Percentiles rank a stretch among this genome's conserved stretches.
Conservation (phyloP, 2,888 invertebrate species). For the Euzetes globulus region DNA sequence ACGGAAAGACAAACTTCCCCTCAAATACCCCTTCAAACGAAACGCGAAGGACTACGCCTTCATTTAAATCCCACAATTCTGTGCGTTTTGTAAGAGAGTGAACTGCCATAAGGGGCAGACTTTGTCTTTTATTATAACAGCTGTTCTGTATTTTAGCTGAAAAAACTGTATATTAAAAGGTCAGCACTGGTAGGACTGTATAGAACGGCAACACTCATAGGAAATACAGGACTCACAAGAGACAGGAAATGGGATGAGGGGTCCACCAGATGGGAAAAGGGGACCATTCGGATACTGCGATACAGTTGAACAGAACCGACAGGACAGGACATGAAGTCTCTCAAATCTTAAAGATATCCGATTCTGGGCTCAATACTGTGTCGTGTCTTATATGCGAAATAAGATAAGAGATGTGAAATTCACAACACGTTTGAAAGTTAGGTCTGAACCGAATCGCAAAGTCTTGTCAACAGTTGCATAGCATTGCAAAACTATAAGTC, state of each 20-base stretch:
- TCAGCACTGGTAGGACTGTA: constrained; percentile 2
- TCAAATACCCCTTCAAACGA: constrained; percentile 2
- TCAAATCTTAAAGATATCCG: neutral
- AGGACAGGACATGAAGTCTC: neutral
- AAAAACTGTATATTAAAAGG: constrained; percentile 11
- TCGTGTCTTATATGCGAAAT: neutral
- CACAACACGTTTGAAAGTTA: neutral
- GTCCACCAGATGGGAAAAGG: neutral
- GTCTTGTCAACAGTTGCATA: neutral
- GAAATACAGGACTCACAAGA: neutral
- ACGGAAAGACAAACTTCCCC: neutral
- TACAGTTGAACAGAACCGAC: constrained; percentile 1
- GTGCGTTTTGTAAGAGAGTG: neutral
- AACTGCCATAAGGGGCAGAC: neutral
- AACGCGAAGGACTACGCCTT: neutral
- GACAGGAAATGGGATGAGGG: constrained; percentile 21
- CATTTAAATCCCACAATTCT: neutral
- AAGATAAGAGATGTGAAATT: neutral
- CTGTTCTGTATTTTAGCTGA: neutral
- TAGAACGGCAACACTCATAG: neutral
- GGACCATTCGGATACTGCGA: neutral
- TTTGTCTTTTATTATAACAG: neutral
- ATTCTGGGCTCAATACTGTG: neutral
- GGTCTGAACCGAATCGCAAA: neutral
- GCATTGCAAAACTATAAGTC: neutral